Conservation (phyloP, 64 coral and sea anemone species). For the Platygyra sinensis region DNA sequence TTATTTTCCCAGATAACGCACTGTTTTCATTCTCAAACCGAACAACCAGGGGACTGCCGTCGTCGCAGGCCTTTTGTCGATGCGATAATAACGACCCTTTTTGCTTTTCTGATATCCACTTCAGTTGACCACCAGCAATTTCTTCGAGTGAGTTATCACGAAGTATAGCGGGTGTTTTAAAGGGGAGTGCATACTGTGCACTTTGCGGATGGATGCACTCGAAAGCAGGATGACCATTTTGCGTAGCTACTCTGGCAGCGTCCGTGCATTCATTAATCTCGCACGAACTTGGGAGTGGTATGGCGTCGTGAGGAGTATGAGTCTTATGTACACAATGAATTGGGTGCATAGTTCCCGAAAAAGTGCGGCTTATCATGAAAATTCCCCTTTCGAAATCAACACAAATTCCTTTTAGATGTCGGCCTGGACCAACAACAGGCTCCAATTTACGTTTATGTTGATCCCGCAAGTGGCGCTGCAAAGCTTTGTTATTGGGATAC, state of each 20-base stretch:
- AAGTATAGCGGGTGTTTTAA: not conserved
- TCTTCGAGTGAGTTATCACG: not conserved
- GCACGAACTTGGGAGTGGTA: not conserved
- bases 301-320: not conserved
- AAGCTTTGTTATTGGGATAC: not conserved
- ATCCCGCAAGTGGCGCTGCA: constrained; percentile 24
- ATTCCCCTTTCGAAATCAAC: constrained; percentile 29
- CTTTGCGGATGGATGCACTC: constrained; percentile 9
- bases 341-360: not conserved
- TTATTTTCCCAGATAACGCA: not conserved
- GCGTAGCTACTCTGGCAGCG: constrained; percentile 2
- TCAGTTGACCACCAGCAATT: not conserved
- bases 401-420: constrained; percentile 13
- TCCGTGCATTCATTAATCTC: constrained; percentile 10
- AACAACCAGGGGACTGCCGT: not conserved
- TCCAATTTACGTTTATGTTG: constrained; percentile 24
- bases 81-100: not conserved
- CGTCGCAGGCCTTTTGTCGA: not conserved
- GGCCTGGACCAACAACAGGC: not conserved
- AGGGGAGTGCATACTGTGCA: not conserved
- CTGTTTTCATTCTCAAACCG: not conserved
- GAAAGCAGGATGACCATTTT: constrained; percentile 35
- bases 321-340: constrained; percentile 27
- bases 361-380: constrained; percentile 34
- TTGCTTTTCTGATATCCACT: constrained; percentile 16